Evolutionary conservation across 1,140 invertebrate genomes (phyloP).

Genomic region (Tetragnatha versicolor): DNA sequence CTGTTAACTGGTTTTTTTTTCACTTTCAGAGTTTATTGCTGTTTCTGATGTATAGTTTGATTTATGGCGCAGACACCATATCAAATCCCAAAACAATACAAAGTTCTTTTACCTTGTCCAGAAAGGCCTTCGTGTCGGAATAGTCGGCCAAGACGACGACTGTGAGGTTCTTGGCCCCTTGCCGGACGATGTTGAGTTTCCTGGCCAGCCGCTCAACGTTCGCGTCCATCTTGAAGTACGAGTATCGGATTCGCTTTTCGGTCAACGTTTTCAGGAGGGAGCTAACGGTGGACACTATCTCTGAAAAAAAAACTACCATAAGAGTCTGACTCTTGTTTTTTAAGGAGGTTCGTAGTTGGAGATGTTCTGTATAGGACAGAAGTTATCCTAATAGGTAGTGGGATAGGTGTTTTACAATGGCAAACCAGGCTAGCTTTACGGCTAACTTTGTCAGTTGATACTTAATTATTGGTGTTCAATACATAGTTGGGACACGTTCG

Average conservation of each 20-base stretch:
- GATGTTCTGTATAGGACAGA: neutral
- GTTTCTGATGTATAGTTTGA: neutral
- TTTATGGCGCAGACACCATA: neutral
- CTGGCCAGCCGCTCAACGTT: neutral
- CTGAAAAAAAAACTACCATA: neutral
- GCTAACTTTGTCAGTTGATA: neutral
- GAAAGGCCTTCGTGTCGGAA: constrained; percentile 1
- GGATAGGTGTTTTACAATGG: neutral
- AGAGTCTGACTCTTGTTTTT: neutral
- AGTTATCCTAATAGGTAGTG: neutral
- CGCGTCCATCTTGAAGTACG: constrained; percentile 4
- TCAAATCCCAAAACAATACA: neutral
- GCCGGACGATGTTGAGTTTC: neutral
- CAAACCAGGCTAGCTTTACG: neutral
- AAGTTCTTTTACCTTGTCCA: constrained; percentile 1
- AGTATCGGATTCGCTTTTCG: constrained; percentile 4
- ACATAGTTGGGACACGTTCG: no score
- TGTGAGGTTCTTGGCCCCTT: constrained; percentile 7
- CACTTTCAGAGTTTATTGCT: neutral
- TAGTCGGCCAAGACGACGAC: constrained; percentile 19
- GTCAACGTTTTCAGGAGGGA: constrained; percentile 12
- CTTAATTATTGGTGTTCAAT: neutral
- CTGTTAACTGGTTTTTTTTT: neutral
- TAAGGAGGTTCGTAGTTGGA: neutral
- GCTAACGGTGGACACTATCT: constrained; percentile 3